A percentile compares a stretch with the other conserved stretches of the same genome.
Conservation (phyloP, 2,888 invertebrate genomes). For the Abrostola tripartita region DNA sequence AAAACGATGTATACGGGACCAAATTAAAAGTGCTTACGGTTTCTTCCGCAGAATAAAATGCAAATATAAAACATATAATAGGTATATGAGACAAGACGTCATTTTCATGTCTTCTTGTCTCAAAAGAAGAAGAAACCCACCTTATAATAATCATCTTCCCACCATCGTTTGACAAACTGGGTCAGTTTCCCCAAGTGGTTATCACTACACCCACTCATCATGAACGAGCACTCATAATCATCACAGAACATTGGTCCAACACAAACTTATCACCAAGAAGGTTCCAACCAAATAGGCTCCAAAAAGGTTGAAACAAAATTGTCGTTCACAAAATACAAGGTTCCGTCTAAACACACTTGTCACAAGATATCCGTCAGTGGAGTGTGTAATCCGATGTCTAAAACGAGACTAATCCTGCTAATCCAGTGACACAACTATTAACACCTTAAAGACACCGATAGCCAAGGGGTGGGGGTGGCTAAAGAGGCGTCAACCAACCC, state of each 20-base stretch:
- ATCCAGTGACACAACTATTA: conserved; percentile 68
- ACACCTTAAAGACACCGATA: conserved; percentile 59
- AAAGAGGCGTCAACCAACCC: conserved; percentile 44
- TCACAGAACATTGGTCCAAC: conserved; percentile 16
- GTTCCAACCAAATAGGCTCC: background rate
- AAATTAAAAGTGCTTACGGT: no score
- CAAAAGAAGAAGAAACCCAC: conserved; percentile 56
- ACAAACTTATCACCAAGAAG: conserved; percentile 5
- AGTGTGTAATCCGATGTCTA: conserved; percentile 58
- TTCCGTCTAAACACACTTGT: background rate
- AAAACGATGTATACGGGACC: no score
- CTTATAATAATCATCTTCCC: conserved; percentile 77
- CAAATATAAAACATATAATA: no score
- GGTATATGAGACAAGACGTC: no score
- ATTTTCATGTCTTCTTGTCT: no score
- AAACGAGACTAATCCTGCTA: conserved; percentile 66
- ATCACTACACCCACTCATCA: conserved; percentile 65
- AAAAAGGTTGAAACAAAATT: conserved; percentile 4
- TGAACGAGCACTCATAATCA: conserved; percentile 24
- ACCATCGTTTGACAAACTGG: conserved; percentile 80
- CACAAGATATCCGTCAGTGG: conserved; percentile 29
- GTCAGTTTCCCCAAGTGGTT: conserved; percentile 71
- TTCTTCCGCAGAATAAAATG: no score
- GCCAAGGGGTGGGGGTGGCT: conserved; percentile 60
- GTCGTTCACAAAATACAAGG: conserved; percentile 5